Percentiles rank a stretch among this genome's conserved stretches.
Conservation (phyloP, 2,888 invertebrate genomes). For the Trissolcus brochymenae region DNA sequence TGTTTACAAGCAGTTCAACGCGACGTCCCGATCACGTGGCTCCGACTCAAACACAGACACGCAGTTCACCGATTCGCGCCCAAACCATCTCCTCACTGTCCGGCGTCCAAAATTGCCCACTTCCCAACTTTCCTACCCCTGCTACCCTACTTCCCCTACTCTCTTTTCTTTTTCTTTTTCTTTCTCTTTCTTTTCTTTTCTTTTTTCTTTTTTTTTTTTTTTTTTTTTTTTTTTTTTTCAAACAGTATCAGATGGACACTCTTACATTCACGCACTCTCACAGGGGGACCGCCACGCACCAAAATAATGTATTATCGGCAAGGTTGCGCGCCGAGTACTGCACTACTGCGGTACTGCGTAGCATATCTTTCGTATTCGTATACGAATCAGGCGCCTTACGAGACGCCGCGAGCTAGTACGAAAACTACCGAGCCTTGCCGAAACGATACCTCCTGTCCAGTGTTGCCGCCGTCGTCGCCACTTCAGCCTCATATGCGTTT, state of each 20-base stretch:
- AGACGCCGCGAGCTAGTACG: constrained; percentile 11
- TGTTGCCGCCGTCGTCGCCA: constrained; percentile 35
- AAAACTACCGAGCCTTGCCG: constrained; percentile 2
- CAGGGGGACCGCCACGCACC: neutral
- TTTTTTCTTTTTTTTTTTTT: too few relatives aligned
- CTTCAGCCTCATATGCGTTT: constrained; percentile 25
- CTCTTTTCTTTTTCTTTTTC: too few relatives aligned
- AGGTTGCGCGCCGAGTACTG: constrained; percentile 74
- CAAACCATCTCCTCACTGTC: neutral
- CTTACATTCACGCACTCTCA: neutral
- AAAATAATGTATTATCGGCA: constrained; percentile 65
- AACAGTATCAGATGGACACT: too few relatives aligned
- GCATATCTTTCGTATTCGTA: constrained; percentile 18
- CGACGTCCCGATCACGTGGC: constrained; percentile 69
- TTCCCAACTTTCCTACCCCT: too few relatives aligned
- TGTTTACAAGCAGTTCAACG: constrained; percentile 68
- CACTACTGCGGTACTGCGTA: constrained; percentile 63
- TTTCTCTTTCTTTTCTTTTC: too few relatives aligned
- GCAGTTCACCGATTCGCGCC: constrained; percentile 10
- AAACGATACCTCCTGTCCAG: constrained; percentile 9
- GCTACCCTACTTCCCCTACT: too few relatives aligned
- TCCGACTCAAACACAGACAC: constrained; percentile 17
- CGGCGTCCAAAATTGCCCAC: neutral
- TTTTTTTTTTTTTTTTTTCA: too few relatives aligned
- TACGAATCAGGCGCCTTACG: constrained; percentile 30